Conservation (phyloP, 2,888 invertebrate genomes). For the Pristionchus japonicus region DNA sequence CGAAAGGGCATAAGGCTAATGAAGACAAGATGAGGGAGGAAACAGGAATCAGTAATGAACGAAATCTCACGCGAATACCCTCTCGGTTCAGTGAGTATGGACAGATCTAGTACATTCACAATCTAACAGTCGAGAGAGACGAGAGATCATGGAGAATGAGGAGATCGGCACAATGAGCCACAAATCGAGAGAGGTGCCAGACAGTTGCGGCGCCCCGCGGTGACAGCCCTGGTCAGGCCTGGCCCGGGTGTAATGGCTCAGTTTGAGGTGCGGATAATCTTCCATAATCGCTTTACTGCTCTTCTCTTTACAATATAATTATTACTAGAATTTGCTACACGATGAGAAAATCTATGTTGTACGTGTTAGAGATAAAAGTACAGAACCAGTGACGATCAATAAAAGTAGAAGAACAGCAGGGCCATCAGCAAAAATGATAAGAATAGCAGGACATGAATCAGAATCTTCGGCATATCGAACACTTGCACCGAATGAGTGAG, state of each 20-base stretch:
- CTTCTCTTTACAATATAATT: not conserved
- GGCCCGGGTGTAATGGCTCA: not conserved
- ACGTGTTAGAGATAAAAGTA: too few species aligned
- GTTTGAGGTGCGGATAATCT: not conserved
- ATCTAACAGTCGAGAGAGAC: not conserved
- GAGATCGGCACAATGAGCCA: not conserved
- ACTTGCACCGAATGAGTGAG: not conserved
- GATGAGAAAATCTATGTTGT: not conserved
- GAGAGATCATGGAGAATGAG: not conserved
- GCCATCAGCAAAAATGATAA: not conserved
- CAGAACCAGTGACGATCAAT: too few species aligned
- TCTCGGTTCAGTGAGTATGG: not conserved
- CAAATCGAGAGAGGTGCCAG: not conserved
- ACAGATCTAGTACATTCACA: not conserved
- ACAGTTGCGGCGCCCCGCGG: not conserved
- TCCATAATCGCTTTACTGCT: not conserved
- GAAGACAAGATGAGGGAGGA: not conserved
- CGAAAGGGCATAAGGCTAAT: not conserved
- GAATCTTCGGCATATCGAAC: constrained; percentile 2
- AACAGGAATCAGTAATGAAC: not conserved
- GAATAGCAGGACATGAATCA: not conserved
- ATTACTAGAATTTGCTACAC: not conserved
- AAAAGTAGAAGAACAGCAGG: not conserved
- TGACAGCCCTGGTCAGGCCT: not conserved
- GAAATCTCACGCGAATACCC: not conserved